Evolutionary conservation across 1,140 invertebrate species (phyloP).

Genomic region (Brachionus paranguensis): DNA sequence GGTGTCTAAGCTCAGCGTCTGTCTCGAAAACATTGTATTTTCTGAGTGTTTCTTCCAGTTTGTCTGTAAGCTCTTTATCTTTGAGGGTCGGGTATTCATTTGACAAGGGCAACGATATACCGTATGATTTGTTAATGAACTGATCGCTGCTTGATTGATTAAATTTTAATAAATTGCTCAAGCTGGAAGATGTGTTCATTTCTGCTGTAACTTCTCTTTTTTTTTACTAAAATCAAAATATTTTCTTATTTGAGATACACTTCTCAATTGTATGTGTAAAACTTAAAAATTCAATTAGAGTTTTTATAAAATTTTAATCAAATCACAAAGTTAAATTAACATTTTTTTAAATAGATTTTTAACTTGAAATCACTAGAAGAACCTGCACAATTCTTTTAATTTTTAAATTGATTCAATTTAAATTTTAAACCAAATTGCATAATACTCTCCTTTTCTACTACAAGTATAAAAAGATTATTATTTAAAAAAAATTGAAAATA

Average conservation of each 20-base stretch:
- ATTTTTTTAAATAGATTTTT: no score
- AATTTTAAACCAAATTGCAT: no score
- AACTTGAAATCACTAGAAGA: no score
- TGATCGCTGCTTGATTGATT: background rate
- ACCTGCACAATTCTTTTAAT: no score
- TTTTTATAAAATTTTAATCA: background rate
- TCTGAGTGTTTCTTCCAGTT: constrained; percentile 72
- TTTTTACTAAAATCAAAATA: constrained; percentile 4
- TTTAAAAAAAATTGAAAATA: no score
- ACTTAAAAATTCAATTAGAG: background rate
- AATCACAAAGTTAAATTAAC: background rate
- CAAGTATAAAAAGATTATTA: no score
- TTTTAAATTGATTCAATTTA: no score
- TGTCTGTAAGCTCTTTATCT: constrained; percentile 73
- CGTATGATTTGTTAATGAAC: background rate
- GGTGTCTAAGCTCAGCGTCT: constrained; percentile 79
- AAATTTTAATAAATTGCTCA: background rate
- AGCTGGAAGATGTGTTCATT: background rate
- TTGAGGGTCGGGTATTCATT: constrained; percentile 72
- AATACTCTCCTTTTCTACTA: no score
- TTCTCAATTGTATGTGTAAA: background rate
- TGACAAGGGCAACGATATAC: constrained; percentile 48
- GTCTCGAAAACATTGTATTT: constrained; percentile 87
- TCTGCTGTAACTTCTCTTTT: background rate
- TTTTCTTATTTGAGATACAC: background rate